Evolutionary conservation across 2,888 invertebrate genomes (phyloP).

Genomic region (Macrophya alboannulata): DNA sequence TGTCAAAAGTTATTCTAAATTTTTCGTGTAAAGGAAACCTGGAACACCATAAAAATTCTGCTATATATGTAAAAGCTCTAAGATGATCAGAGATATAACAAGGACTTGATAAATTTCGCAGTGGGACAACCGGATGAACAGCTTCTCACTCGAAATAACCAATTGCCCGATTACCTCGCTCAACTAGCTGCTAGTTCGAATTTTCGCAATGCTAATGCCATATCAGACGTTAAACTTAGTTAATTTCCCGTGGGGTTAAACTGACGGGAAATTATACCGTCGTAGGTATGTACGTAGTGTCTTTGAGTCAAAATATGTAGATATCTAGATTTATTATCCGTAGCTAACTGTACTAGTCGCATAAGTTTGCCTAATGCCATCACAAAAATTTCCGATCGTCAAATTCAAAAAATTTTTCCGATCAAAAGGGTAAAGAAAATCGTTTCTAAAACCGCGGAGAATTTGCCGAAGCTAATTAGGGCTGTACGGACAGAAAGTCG

Average conservation of each 20-base stretch:
- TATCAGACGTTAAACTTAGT: conserved; percentile 46
- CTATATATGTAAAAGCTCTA: not conserved
- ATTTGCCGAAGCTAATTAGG: not conserved
- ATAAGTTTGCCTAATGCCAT: not conserved
- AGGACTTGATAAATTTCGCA: not conserved
- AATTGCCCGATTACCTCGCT: conserved; percentile 44
- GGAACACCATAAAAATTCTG: not conserved
- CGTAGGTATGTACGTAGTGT: not conserved
- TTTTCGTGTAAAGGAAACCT: conserved; percentile 6
- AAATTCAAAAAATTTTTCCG: too few relatives aligned
- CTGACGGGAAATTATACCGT: conserved; percentile 18
- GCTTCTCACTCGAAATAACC: conserved; percentile 8
- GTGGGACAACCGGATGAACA: conserved; percentile 16
- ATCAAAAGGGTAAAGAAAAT: not conserved
- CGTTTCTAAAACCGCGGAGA: not conserved
- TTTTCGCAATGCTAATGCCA: conserved; percentile 5
- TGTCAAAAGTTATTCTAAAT: conserved; percentile 12
- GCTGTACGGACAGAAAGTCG: not conserved
- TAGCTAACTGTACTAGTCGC: not conserved
- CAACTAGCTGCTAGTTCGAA: not conserved
- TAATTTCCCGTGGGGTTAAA: conserved; percentile 34
- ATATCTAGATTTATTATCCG: not conserved
- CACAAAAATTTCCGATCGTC: not conserved
- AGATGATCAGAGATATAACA: conserved; percentile 1
- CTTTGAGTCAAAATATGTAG: not conserved